phyloP scores from a whole-genome alignment of 1,140 invertebrate genomes.

The Augochlora pura region DNA sequence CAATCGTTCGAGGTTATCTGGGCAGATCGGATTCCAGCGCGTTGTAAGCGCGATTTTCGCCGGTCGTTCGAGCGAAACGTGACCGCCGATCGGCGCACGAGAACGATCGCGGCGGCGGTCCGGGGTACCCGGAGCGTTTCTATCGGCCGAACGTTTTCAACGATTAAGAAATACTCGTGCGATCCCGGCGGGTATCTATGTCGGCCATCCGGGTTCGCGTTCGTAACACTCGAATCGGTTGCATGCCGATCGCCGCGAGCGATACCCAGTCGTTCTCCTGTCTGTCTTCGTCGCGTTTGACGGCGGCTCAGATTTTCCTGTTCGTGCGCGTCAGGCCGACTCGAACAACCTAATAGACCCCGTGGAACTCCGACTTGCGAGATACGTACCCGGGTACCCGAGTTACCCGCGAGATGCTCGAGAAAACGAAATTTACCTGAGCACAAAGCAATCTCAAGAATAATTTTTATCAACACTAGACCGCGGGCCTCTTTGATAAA shows the following conservation, averaged over 20 bases:
- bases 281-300: conserved; percentile 13
- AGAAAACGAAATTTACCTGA: too few species aligned
- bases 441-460: too few species aligned
- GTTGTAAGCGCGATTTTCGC: not conserved
- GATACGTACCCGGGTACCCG: not conserved
- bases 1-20: too few species aligned
- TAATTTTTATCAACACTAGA: too few species aligned
- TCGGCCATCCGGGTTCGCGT: conserved; percentile 1
- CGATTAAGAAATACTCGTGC: conserved; percentile 25
- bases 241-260: conserved; percentile 4
- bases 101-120: too few species aligned
- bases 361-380: not conserved
- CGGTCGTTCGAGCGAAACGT: not conserved
- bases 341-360: not conserved
- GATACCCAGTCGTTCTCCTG: not conserved
- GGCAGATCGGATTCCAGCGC: too few species aligned
- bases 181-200: conserved; percentile 19
- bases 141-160: not conserved
- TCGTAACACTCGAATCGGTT: conserved; percentile 22
- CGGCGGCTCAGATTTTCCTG: not conserved
- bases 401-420: too few species aligned
- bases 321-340: not conserved
- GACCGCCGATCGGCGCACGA: not conserved
- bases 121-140: too few species aligned
- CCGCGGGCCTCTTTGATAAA: too few species aligned